Percentiles rank a stretch among this genome's conserved stretches.
Conservation (phyloP, 2,888 invertebrate species). For the Timandra comae region DNA sequence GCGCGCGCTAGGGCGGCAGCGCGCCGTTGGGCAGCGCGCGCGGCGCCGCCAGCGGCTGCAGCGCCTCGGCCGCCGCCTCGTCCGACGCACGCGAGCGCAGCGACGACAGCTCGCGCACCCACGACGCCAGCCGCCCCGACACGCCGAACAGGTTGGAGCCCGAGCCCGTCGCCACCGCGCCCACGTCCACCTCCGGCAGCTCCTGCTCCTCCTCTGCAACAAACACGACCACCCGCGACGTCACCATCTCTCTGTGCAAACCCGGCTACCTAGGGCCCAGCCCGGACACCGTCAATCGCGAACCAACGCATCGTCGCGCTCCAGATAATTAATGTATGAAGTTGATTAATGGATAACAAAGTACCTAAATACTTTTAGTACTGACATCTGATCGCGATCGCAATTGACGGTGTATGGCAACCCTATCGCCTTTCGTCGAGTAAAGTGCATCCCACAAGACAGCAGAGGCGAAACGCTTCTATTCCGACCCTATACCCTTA, state of each 20-base stretch:
- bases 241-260: background rate
- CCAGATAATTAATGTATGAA: no score
- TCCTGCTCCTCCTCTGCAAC: constrained; percentile 61
- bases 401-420: no score
- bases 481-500: no score
- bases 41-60: constrained; percentile 31
- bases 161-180: constrained; percentile 66
- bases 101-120: constrained; percentile 70
- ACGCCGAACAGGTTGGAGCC: constrained; percentile 71
- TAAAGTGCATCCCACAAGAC: no score
- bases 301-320: no score
- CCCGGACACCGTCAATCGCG: no score
- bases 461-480: no score
- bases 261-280: no score
- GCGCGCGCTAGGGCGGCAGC: constrained; percentile 24
- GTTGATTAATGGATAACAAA: no score
- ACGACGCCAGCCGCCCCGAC: constrained; percentile 67
- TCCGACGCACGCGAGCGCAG: constrained; percentile 55
- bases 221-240: background rate
- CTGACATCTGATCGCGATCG: no score
- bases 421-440: no score
- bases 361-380: no score
- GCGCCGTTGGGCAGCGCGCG: constrained; percentile 49
- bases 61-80: constrained; percentile 54
- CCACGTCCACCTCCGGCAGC: constrained; percentile 60